phyloP scores from a whole-genome alignment of 2,797 vertebrate genomes.

The Muraenolepis orangiensis region DNA sequence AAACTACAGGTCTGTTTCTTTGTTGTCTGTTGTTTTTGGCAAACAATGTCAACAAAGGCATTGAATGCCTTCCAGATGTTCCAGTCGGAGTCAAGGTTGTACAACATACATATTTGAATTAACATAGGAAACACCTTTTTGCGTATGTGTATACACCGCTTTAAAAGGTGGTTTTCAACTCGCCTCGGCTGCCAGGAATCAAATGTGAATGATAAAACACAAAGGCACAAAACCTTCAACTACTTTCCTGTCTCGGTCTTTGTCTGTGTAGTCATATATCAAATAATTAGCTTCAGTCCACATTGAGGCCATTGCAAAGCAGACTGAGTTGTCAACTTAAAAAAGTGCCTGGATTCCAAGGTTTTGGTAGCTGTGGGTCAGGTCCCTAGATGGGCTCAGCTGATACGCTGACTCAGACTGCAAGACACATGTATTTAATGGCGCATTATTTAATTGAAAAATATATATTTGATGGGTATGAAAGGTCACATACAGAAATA shows the following conservation, averaged over 20 bases:
- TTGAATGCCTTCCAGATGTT: neutral
- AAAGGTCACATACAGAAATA: too few species aligned
- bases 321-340: too few species aligned
- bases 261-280: neutral
- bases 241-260: neutral
- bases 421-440: too few species aligned
- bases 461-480: too few species aligned
- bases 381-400: too few species aligned
- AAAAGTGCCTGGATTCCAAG: too few species aligned
- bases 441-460: too few species aligned
- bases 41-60: neutral
- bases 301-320: neutral
- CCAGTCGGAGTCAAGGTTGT: neutral
- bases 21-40: neutral
- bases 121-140: neutral
- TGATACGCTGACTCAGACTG: too few species aligned
- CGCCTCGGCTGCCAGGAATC: neutral
- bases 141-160: neutral
- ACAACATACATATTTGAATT: neutral
- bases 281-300: neutral
- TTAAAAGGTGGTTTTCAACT: neutral
- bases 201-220: neutral
- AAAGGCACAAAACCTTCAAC: too few species aligned
- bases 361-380: too few species aligned
- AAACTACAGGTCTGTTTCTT: neutral